Conservation (phyloP, 2,888 invertebrate species). For the Scaeva pyrastri region DNA sequence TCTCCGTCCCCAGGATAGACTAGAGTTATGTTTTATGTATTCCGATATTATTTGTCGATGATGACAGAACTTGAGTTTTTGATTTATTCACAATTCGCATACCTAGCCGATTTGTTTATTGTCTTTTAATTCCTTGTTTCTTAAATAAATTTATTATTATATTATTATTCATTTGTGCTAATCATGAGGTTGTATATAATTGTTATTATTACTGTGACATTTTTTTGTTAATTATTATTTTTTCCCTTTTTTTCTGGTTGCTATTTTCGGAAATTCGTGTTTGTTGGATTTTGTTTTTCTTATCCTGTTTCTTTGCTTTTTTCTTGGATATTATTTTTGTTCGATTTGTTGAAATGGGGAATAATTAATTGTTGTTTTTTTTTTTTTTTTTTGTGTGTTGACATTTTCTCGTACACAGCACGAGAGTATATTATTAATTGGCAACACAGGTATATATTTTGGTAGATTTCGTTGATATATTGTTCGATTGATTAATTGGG, state of each 20-base stretch:
- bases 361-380: slow-evolving; percentile 14
- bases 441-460: not conserved
- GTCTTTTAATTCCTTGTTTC: slow-evolving; percentile 67
- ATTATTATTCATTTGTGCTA: slow-evolving; percentile 47
- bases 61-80: slow-evolving; percentile 58
- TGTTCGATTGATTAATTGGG: not conserved
- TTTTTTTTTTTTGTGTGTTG: slow-evolving; percentile 41
- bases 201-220: slow-evolving; percentile 40
- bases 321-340: not conserved
- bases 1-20: slow-evolving; percentile 20
- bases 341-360: slow-evolving; percentile 3
- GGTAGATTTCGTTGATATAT: not conserved
- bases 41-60: slow-evolving; percentile 24
- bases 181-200: slow-evolving; percentile 46
- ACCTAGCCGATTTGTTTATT: slow-evolving; percentile 68
- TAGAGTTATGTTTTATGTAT: slow-evolving; percentile 2
- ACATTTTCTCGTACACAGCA: slow-evolving; percentile 41
- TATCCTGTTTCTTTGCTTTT: too few species aligned
- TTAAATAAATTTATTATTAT: slow-evolving; percentile 58
- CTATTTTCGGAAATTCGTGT: not conserved
- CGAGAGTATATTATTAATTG: slow-evolving; percentile 48
- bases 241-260: not conserved
- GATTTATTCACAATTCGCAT: slow-evolving; percentile 67
- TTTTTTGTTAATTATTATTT: slow-evolving; percentile 47
- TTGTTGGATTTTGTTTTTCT: not conserved